phyloP scores from a whole-genome alignment of 2,113 vertebrate species.

The Indicator indicator region DNA sequence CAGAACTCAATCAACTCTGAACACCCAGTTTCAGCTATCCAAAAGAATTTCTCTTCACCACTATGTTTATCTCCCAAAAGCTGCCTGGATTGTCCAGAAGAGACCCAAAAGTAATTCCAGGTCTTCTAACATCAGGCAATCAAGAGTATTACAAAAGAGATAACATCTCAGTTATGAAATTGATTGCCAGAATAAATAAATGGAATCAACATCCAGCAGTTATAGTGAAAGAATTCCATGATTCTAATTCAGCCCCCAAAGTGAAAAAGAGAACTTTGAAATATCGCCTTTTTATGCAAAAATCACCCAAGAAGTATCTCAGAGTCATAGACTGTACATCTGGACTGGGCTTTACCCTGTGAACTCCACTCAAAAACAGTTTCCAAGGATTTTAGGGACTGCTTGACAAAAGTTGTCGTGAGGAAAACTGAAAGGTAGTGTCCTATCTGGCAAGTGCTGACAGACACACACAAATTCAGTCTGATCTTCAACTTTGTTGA shows the following conservation, averaged over 20 bases:
- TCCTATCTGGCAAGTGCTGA: not conserved
- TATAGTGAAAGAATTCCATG: not conserved
- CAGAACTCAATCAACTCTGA: not conserved
- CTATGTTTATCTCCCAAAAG: not conserved
- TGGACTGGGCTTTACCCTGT: not conserved
- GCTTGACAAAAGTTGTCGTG: not conserved
- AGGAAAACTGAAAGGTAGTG: not conserved
- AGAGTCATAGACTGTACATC: rapidly evolving
- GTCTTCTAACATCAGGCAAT: not conserved
- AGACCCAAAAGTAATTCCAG: not conserved
- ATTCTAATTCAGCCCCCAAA: not conserved
- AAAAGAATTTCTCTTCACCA: not conserved
- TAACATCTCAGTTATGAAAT: not conserved
- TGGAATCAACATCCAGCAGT: not conserved
- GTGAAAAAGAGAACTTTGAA: not conserved
- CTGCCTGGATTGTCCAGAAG: not conserved
- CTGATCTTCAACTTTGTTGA: not conserved
- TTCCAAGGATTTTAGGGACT: not conserved
- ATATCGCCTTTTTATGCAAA: not conserved
- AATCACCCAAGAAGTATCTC: not conserved
- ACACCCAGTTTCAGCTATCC: not conserved
- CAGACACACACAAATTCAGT: not conserved
- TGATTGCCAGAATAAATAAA: not conserved
- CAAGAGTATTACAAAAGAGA: not conserved
- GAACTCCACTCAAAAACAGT: not conserved